These are phyloP conservation scores for Motacilla alba DNA, from an alignment of 2,113 vertebrate species.

Conservation along the genomic window DNA sequence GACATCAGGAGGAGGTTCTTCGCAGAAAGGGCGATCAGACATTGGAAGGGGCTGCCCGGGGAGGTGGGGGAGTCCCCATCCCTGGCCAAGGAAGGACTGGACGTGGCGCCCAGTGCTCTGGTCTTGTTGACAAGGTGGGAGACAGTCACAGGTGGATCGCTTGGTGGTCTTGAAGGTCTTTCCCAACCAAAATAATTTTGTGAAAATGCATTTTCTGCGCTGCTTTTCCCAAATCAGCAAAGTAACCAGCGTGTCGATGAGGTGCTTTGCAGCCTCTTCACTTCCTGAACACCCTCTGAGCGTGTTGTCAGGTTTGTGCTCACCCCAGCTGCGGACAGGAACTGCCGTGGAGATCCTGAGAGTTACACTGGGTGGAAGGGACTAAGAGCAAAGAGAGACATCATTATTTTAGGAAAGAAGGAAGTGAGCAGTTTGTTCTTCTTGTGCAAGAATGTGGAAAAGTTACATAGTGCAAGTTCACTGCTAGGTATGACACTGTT, in stretches of 20 bases:
- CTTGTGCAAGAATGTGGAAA: background rate
- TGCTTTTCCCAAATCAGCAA: background rate
- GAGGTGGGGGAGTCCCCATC: too few relatives aligned
- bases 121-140: background rate
- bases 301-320: fast-evolving
- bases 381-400: background rate
- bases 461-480: background rate
- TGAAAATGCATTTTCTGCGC: fast-evolving
- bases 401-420: background rate
- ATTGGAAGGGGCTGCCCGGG: background rate
- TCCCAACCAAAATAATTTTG: too few relatives aligned
- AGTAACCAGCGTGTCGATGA: fast-evolving
- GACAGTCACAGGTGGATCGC: background rate
- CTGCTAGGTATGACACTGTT: background rate
- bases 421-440: background rate
- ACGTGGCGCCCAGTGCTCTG: background rate
- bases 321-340: background rate
- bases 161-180: background rate
- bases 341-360: background rate
- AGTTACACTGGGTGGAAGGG: background rate
- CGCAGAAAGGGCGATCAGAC: background rate
- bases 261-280: background rate
- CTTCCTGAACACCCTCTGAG: background rate
- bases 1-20: background rate
- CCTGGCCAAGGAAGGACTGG: background rate